Percentiles rank a stretch among this genome's conserved stretches.
Evolutionary conservation across 2,888 invertebrate species (phyloP).

Genomic region (Tupiocoris notatus): DNA sequence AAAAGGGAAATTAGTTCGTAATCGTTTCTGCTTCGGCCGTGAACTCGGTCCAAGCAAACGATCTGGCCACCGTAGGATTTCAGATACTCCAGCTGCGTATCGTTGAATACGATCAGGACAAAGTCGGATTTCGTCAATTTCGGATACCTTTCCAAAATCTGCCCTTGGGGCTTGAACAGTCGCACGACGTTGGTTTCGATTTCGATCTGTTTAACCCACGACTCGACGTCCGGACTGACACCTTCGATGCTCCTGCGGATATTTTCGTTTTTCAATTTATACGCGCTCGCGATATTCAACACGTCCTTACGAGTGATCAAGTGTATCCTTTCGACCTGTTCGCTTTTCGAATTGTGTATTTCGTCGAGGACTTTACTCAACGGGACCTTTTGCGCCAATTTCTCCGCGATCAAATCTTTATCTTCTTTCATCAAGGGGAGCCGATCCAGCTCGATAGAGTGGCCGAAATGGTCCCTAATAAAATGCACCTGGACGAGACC

Average conservation of each 20-base stretch:
- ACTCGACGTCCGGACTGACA: constrained; percentile 5
- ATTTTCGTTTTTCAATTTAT: constrained; percentile 21
- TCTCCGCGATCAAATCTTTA: constrained; percentile 39
- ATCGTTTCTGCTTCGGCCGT: constrained; percentile 1
- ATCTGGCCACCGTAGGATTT: not conserved
- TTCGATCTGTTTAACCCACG: constrained; percentile 6
- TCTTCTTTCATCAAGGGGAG: constrained; percentile 30
- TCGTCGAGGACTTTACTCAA: constrained; percentile 43
- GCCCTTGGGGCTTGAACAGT: constrained; percentile 24
- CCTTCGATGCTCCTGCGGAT: constrained; percentile 12
- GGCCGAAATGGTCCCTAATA: constrained; percentile 41
- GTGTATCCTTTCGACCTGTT: constrained; percentile 14
- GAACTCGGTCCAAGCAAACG: constrained; percentile 20
- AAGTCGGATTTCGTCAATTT: constrained; percentile 5
- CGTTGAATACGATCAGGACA: constrained; percentile 16
- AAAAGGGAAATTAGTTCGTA: constrained; percentile 8
- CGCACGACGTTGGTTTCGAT: constrained; percentile 6
- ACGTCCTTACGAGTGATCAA: constrained; percentile 27
- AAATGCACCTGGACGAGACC: constrained; percentile 24
- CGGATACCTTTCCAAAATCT: not conserved
- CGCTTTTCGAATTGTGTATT: constrained; percentile 23
- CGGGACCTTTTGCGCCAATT: constrained; percentile 43
- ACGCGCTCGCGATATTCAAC: constrained; percentile 17
- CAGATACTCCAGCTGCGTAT: constrained; percentile 7
- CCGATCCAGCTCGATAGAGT: constrained; percentile 40